Base-by-base conservation (phyloP, 1,140 invertebrate genomes). In the Neodiprion fabricii region DNA sequence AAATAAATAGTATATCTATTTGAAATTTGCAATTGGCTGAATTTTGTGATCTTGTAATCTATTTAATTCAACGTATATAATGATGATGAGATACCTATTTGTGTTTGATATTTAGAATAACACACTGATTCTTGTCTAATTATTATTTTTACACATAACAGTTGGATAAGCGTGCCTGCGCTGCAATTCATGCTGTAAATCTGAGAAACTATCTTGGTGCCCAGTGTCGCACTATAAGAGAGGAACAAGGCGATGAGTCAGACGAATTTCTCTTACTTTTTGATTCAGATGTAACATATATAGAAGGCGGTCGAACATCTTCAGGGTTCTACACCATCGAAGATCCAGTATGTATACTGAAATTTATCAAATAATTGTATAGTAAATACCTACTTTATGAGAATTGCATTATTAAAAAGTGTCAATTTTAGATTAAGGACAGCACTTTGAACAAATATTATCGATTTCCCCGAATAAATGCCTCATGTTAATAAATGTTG, bases 101-200 rank as follows among this genome's bases (percentile, higher is more conserved):
- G 72, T 72, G 67, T 12, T 72, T 76, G 28, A 14, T 14, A 70
- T 67, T 76, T 66, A 66, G 1, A 66, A n/a, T 40, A 40, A 0
- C 28, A 40, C 28, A 40, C 28, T 40, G 2, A 40, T 78, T 7
- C 68, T 23, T 61, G 47, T 71, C 28, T 40, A 23, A 47, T 48
- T 8, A 40, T 49, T 21, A 72, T 76, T 40, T 14, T 17, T 28
- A 40, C 28, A 40, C 28, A 40, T 40, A 3, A 40, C 77, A 96
- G 94, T 87, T 99, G 81, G 99, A 99, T 87, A 99, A 99, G 89
- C 93, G 97, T 80, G 98, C 98, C 8, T 99, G 98, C 89, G 95
- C 99, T 4, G 99, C 99, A 0, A 99, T 99, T 83, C 99, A 99
- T 89, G 98, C 98, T 9, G 99, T 99, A 0, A 99, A 99, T 90